These are phyloP conservation scores for Leiothrix lutea DNA, from an alignment of 2,113 vertebrate genomes.

Conservation along the genomic window DNA sequence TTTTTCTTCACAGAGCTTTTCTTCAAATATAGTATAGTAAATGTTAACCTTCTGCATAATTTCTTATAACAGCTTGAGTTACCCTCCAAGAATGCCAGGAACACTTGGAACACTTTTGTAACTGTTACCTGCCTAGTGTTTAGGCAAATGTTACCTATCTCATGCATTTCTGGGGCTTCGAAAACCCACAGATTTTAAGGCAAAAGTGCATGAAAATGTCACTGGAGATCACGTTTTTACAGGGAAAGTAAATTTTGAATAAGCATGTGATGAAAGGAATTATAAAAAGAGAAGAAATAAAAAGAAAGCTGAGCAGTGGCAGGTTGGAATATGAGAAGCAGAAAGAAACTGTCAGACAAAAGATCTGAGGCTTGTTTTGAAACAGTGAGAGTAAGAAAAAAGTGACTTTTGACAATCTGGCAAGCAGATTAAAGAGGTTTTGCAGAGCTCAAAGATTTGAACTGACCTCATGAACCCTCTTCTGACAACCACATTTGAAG, in stretches of 20 bases:
- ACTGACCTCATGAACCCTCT: background rate
- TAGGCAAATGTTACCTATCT: background rate
- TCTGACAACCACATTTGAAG: background rate
- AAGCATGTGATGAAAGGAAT: background rate
- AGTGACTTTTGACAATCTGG: background rate
- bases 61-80: background rate
- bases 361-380: background rate
- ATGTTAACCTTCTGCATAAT: background rate
- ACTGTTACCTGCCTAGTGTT: background rate
- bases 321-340: background rate
- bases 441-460: background rate
- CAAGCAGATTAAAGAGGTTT: background rate
- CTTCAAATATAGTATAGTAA: background rate
- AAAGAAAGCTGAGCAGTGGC: background rate
- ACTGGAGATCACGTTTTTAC: background rate
- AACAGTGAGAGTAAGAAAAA: background rate
- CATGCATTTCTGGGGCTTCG: background rate
- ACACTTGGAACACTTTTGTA: background rate
- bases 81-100: background rate
- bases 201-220: background rate
- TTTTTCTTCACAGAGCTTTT: background rate
- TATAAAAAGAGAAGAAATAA: background rate
- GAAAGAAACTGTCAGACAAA: background rate
- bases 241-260: background rate
- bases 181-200: background rate